Conservation (phyloP, 35 echinoderm and acorn worm species). For the Ophioderma brevispina region DNA sequence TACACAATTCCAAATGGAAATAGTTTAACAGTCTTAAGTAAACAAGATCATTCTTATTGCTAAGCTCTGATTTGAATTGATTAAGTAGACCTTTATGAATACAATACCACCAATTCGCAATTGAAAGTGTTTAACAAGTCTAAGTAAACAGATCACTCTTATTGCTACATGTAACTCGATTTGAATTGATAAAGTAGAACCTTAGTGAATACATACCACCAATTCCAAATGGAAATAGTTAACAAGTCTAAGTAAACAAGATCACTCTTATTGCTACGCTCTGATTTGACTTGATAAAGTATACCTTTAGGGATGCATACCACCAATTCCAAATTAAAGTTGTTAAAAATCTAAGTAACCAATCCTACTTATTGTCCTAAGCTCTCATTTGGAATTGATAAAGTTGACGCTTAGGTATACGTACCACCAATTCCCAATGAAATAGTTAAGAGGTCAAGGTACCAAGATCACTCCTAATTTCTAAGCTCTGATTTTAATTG, state of each 20-base stretch:
- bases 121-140: no score
- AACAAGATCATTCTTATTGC: neutral
- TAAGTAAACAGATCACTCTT: no score
- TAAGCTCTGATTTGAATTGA: neutral
- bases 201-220: conserved; percentile 54
- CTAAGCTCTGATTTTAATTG: no score
- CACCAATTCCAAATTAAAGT: neutral
- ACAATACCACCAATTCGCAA: no score
- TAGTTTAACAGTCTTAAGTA: neutral
- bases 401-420: neutral
- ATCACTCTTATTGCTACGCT: neutral
- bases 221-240: conserved; percentile 53
- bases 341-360: neutral
- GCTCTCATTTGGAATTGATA: neutral
- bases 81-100: neutral
- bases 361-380: neutral
- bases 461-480: no score
- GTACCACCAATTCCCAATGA: no score
- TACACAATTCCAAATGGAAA: conserved; percentile 65
- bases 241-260: neutral
- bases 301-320: neutral
- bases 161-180: no score
- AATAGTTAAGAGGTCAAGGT: no score
- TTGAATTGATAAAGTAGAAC: no score
- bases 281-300: neutral